Evolutionary conservation across 1,140 invertebrate genomes (phyloP), one percentile per base, ranked within the genome.

Genomic region (Atta colombica): DNA sequence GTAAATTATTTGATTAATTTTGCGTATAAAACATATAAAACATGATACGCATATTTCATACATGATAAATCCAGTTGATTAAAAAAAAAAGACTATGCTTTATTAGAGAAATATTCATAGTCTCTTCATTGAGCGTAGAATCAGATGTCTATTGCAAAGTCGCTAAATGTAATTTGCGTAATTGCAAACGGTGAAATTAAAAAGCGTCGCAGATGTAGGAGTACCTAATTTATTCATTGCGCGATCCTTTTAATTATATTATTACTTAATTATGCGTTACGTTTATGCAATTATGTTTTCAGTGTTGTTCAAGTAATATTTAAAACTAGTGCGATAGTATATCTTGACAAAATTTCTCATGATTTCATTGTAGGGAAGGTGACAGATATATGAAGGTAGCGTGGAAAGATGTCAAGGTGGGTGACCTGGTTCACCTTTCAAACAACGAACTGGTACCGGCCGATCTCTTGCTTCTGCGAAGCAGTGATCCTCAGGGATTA

Each of bases 391-490:
- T 97, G 91, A 97, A 98, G 93, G 97, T 97, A 5, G 96, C 98
- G 87, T 99, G 99, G 99, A 97, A 98, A 91, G 97, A 99, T 88
- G 96, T 99, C 31, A 96, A 97, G 77, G 99, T 99, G 21, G 99
- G 99, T 1, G 99, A 99, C 95, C 96, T 99, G 87, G 97, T 99
- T 21, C 99, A 99, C 96, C 95, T 99, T 82, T 98, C 98, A 16
- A 99, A 99, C 95, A 99, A 99, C 96, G 99, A 99, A 96, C 96
- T 98, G 31, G 98, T 99, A 87, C 99, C 99, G 8, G 99, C 99
- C 4, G 99, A 99, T 95, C 97, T 99, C 91, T 96, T 99, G 39
- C 94, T 99, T 31, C 95, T 99, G 53, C 96, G 97, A 87, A 98
- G 98, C 63, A 99, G 98, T 94, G 99, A 99, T 96, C 97, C 98